Evolutionary conservation across 2,797 vertebrate species (phyloP), one percentile per base, ranked within the genome.

Genomic region (Ctenopoma multispine): DNA sequence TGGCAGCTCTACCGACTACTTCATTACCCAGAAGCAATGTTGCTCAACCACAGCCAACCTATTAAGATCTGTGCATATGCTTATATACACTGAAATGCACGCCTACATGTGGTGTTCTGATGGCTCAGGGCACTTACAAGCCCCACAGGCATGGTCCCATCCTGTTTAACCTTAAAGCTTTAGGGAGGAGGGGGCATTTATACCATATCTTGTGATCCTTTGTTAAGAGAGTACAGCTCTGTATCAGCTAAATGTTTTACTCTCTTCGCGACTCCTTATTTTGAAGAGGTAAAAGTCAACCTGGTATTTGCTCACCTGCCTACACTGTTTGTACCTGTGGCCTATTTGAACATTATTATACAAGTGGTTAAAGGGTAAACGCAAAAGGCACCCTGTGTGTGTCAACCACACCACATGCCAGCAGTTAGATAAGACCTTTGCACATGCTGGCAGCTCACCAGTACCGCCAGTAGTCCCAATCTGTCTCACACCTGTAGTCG

Each of bases 331-430:
- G 79, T 68, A 82, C 82, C 50, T 0, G 62, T 23, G 51, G 69
- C 79, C 74, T 88, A 76, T 89, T 84, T 81, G 75, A 75, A 70
- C 69, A 76, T 63, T 4, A 82, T 90, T 85, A 85, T 82, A 88
- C 79, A 88, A 90, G 76, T 50, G 79, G 86, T 77, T 87, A 86
- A 88, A 87, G 86, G 77, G 82, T 86, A 72, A 88, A 81, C 80
- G 85, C 57, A 81, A 75, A 44, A 77, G 77, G 81, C 64, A 72
- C 72, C 56, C 60, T 0, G 69, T 66, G 72, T 82, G 69, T 75
- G 53, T 80, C 31, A 2, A 72, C 75, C 53, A 38, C 31, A 7
- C 55, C 72, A 75, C 83, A 85, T 79, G 86, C 61, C 76, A 73
- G 63, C 38, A 4, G 72, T 93, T 91, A 77, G 64, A 48, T 80